Conservation (phyloP, 2,888 invertebrate genomes). For the Abscondita cerata region DNA sequence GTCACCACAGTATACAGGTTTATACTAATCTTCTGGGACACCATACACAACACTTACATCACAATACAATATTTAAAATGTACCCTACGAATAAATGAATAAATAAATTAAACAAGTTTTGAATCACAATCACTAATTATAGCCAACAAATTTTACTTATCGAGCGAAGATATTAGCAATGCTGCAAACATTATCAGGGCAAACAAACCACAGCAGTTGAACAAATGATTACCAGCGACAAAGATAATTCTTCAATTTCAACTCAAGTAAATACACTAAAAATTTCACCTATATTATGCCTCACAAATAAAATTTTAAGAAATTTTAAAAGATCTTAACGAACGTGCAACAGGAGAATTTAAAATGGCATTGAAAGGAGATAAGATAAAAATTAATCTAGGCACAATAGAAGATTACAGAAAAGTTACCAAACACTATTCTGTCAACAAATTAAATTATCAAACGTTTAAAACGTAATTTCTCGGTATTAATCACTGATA, state of each 20-base stretch:
- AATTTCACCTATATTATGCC: slow-evolving; percentile 12
- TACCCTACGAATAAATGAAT: too few species aligned
- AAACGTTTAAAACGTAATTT: neutral
- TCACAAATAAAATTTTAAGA: slow-evolving; percentile 2
- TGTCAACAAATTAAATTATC: slow-evolving; percentile 4
- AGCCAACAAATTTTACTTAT: too few species aligned
- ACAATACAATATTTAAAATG: too few species aligned
- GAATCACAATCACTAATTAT: too few species aligned
- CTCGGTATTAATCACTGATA: slow-evolving; percentile 5
- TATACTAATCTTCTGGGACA: too few species aligned
- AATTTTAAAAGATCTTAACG: slow-evolving; percentile 10
- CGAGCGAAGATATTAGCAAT: too few species aligned
- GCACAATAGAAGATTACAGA: slow-evolving; percentile 11
- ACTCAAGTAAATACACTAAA: neutral
- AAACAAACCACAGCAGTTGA: neutral
- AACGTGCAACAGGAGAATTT: slow-evolving; percentile 7
- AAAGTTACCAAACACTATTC: slow-evolving; percentile 10
- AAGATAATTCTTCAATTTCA: neutral
- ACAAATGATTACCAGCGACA: neutral
- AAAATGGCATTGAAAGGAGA: slow-evolving; percentile 5
- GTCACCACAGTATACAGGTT: too few species aligned
- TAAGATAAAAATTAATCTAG: slow-evolving; percentile 9
- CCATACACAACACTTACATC: too few species aligned
- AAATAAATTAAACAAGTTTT: too few species aligned
- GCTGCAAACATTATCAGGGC: too few species aligned